phyloP scores from a whole-genome alignment of 2,113 vertebrate species.

The Oceanites oceanicus region DNA sequence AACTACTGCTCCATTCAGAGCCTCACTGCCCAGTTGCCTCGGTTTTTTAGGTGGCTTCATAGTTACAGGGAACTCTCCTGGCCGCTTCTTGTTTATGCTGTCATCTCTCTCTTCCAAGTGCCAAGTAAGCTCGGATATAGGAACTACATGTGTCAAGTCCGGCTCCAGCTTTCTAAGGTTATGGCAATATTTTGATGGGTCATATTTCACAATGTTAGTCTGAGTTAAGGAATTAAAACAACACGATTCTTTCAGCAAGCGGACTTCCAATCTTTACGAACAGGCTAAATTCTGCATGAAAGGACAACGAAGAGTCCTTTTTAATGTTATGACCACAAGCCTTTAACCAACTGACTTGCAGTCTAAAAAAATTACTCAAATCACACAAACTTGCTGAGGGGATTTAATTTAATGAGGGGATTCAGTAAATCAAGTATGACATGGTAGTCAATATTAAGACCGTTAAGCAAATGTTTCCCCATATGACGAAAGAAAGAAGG shows the following conservation, averaged over 20 bases:
- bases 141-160: conserved; percentile 40
- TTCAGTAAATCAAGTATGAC: neutral
- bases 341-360: neutral
- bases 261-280: neutral
- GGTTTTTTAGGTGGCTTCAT: neutral
- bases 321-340: neutral
- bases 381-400: neutral
- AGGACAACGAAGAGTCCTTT: neutral
- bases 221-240: conserved; percentile 74
- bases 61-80: conserved; percentile 77
- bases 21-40: neutral
- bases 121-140: conserved; percentile 87
- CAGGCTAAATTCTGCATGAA: neutral
- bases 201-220: conserved; percentile 83
- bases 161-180: conserved; percentile 87
- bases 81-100: conserved; percentile 80
- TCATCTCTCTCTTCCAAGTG: conserved; percentile 77
- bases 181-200: conserved; percentile 96
- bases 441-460: neutral
- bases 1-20: neutral
- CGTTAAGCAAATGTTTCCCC: neutral
- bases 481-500: neutral
- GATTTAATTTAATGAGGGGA: neutral
- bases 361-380: neutral
- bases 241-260: neutral